Evolutionary conservation across 2,797 vertebrate species (phyloP).

Genomic region (Streptopelia turtur): DNA sequence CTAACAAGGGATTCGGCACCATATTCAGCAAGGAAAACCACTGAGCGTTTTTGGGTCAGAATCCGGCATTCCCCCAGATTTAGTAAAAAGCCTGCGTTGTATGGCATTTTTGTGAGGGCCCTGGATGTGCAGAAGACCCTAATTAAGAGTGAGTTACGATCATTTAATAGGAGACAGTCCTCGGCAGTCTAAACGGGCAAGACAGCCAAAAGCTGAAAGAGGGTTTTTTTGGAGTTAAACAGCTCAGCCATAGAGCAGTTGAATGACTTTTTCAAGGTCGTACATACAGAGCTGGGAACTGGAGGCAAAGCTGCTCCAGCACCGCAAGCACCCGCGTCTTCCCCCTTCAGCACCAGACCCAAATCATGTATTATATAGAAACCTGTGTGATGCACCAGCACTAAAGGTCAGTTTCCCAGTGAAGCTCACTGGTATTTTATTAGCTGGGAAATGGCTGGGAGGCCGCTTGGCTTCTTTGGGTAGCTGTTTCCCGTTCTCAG

Average conservation of each 20-base stretch:
- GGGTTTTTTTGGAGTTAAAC: not conserved
- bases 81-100: conserved; percentile 56
- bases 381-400: not conserved
- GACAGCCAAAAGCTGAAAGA: conserved; percentile 19
- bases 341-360: not conserved
- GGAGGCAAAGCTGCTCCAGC: not conserved
- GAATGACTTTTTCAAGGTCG: conserved; percentile 45
- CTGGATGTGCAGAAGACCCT: conserved; percentile 41
- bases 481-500: not conserved
- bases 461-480: not conserved
- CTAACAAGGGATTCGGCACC: not conserved
- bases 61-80: conserved; percentile 40
- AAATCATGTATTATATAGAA: fast-evolving
- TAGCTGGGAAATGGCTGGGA: not conserved
- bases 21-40: conserved; percentile 44
- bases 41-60: conserved; percentile 45
- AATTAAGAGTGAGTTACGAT: conserved; percentile 56
- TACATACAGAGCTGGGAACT: not conserved
- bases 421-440: not conserved
- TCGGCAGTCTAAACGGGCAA: conserved; percentile 44
- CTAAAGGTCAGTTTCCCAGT: not conserved
- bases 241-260: not conserved
- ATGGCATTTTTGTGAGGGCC: conserved; percentile 33
- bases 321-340: not conserved
- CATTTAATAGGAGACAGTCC: conserved; percentile 44